Evolutionary conservation across 92 coral and sea anemone species (phyloP).

Genomic region (Epizoanthus rinbou): DNA sequence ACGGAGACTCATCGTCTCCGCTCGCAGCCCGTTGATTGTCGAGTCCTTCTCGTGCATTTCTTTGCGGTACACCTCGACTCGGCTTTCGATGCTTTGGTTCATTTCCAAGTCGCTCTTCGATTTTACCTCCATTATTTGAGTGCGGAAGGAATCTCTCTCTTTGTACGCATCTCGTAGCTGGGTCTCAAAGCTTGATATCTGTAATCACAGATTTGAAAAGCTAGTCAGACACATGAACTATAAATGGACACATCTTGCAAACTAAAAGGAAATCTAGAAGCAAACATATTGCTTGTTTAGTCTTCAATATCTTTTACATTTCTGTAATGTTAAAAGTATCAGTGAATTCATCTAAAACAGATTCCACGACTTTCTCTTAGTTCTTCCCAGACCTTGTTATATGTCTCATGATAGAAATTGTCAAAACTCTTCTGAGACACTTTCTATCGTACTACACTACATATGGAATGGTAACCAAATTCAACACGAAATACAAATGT

Average conservation of each 20-base stretch:
- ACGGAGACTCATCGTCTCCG: constrained; percentile 31
- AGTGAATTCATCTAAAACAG: no score
- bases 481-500: no score
- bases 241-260: neutral
- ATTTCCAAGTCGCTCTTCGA: constrained; percentile 49
- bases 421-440: no score
- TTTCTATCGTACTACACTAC: no score
- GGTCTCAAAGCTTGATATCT: constrained; percentile 29
- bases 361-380: no score
- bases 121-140: constrained; percentile 44
- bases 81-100: constrained; percentile 50
- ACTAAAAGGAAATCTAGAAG: no score
- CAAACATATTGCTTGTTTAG: no score
- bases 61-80: constrained; percentile 51
- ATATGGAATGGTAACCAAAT: no score
- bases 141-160: constrained; percentile 54
- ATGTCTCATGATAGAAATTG: no score
- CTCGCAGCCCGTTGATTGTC: constrained; percentile 42
- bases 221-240: neutral
- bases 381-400: no score
- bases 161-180: constrained; percentile 36
- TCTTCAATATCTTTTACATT: no score
- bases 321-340: no score
- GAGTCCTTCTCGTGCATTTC: constrained; percentile 48
- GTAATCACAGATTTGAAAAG: neutral